Evolutionary conservation across 35 echinoderm and acorn worm species (phyloP).

Genomic region (Apostichopus japonicus): DNA sequence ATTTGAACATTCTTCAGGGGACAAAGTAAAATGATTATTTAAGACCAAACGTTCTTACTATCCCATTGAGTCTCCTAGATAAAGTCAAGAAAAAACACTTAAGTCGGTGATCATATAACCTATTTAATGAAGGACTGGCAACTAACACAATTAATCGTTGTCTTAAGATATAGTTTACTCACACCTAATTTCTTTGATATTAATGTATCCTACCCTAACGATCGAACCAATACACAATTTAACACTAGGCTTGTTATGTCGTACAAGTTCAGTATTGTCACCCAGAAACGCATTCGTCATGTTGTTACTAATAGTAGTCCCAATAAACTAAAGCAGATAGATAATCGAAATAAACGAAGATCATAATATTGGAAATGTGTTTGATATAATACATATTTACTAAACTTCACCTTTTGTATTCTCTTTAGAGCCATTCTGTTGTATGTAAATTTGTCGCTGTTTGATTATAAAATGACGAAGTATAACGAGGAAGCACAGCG

Average conservation of each 20-base stretch:
- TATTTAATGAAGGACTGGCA: too few relatives aligned
- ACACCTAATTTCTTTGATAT: background rate
- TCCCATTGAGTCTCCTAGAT: too few relatives aligned
- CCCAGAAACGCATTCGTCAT: slow-evolving; percentile 25
- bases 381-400: slow-evolving; percentile 1
- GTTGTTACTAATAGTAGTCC: background rate
- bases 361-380: background rate
- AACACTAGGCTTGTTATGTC: slow-evolving; percentile 1
- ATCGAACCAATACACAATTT: background rate
- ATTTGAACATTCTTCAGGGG: too few relatives aligned
- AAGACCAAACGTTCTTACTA: too few relatives aligned
- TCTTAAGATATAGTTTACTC: too few relatives aligned
- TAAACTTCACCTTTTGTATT: slow-evolving; percentile 46
- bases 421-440: slow-evolving; percentile 53
- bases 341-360: background rate
- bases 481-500: slow-evolving; percentile 39
- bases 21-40: too few relatives aligned
- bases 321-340: background rate
- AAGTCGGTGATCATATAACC: too few relatives aligned
- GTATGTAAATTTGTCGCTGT: slow-evolving; percentile 19
- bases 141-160: too few relatives aligned
- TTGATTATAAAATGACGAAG: slow-evolving; percentile 23
- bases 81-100: too few relatives aligned
- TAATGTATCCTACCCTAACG: background rate
- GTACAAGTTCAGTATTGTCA: slow-evolving; percentile 9